Base-by-base conservation (phyloP, 2,888 invertebrate genomes). In the Hirtodrosophila alboralis region DNA sequence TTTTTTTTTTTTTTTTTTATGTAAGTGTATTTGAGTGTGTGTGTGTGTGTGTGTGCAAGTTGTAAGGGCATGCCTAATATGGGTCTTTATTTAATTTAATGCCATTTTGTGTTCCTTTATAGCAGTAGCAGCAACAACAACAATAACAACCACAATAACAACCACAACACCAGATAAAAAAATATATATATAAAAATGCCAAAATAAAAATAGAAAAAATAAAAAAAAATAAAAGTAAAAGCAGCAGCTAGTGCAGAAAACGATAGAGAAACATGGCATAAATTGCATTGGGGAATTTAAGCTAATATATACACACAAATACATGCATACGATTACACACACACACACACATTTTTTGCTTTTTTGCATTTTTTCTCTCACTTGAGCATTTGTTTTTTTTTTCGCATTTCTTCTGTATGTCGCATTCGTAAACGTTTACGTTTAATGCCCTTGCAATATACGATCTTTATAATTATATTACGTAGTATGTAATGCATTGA, bases 41-140 rank as follows among this genome's bases (percentile, higher is more conserved):
- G 26, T 51, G 44, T 58, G 28, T 44, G 43, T 57, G 41, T 47
- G 52, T 52, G 36, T 31, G 40, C 36, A 36, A 49, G 65, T 51
- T 76, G 66, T 74, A 80, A 66, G 70, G 77, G 74, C 84, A 70
- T 74, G 78, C 60, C 84, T 84, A 84, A 78, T 79, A 79, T 70
- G 81, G 78, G 81, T 80, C 78, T 80, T 79, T 79, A 78, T 84
- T 79, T 84, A 79, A 79, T 79, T 79, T 84, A 78, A 81, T 78
- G 84, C 78, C 61, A 77, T 84, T 81, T 81, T 84, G 33, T 84
- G 81, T 77, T 73, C 76, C 69, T 53, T 75, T 75, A 54, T 28
- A 65, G 28, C 64, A 44, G 27, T 10, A 31, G 16, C 48, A 36
- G 14, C 48, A 18, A 18, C 44, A 30, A 43, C 43, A 49, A 49